Percentiles rank a stretch among this genome's conserved stretches.
These are phyloP conservation scores for Enteromius radiatus DNA, from an alignment of 2,797 vertebrate genomes.

Conservation along the genomic window DNA sequence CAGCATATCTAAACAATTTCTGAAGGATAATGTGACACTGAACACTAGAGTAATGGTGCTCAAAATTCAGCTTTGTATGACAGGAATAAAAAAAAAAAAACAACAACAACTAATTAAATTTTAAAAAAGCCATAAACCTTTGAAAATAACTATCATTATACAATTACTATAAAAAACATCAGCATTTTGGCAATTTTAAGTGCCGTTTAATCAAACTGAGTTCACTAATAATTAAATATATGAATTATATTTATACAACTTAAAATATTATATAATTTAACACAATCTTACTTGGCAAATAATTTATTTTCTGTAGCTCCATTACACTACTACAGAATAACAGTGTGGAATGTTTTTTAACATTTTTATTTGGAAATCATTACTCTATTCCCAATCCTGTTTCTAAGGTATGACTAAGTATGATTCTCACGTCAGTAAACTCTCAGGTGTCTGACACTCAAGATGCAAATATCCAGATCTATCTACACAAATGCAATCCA, in stretches of 20 bases:
- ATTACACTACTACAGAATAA: not conserved
- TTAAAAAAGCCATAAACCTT: no score
- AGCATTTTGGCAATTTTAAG: not conserved
- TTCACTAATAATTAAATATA: not conserved
- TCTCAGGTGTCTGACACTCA: not conserved
- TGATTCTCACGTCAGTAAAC: constrained; percentile 36
- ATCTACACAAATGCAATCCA: constrained; percentile 7
- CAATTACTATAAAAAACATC: not conserved
- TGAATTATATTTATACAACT: no score
- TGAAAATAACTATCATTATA: no score
- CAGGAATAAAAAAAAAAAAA: not conserved
- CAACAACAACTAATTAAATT: no score
- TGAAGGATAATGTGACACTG: not conserved
- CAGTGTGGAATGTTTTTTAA: not conserved
- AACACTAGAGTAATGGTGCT: not conserved
- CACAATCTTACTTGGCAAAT: not conserved
- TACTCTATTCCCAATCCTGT: constrained; percentile 1
- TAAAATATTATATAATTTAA: no score
- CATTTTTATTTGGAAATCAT: not conserved
- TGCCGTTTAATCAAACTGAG: no score
- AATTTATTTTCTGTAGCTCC: not conserved
- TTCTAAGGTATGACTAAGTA: constrained; percentile 40
- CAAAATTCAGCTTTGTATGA: not conserved
- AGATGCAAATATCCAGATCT: not conserved
- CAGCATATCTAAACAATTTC: not conserved